Base-by-base conservation (phyloP, 2,888 invertebrate genomes). In the Danaus chrysippus region DNA sequence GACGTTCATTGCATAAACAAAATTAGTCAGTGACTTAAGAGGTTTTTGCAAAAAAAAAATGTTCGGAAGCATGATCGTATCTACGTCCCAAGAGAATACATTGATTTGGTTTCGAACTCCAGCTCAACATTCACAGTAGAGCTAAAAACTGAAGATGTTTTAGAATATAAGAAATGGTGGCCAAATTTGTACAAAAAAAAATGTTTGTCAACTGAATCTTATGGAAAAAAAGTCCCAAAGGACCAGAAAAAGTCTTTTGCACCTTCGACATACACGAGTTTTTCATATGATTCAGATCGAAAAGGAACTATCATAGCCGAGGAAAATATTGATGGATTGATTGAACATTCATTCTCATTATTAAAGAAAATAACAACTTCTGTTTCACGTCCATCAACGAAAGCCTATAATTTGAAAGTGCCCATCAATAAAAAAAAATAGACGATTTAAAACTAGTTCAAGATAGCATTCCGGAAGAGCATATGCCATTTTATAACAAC, bases 41-140 rank as follows among this genome's bases (percentile, higher is more conserved):
- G 60, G 41, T 67, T 61, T 49, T 58, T 56, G 66, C 64, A 57
- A 61, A 62, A 65, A 63, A 69, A 67, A 65, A 69, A 65, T 67
- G 59, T 58, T 63, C 63, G 63, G 66, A 66, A 63, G 55, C 62
- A 64, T 66, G 64, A 66, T 65, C 63, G 60, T 67, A 64, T 67
- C 54, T 65, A 62, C 61, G 61, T 63, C 66, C 58, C 56, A 63
- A 55, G 54, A 60, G 65, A 62, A 65, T 65, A 65, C 65, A 65
- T 64, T 69, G 64, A 67, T 67, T 66, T 67, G 62, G 63, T 69
- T 69, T 69, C 68, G 65, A 68, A 68, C 63, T 68, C 68, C 66
- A 69, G 68, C 66, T 66, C 66, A 68, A 69, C 66, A 65, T 65
- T 65, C 62, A 59, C n/a, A n/a, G n/a, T 64, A 67, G 63, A 66